These are phyloP conservation scores for Drosophila vallismaia DNA, from an alignment of 2,888 invertebrate genomes.

Conservation along the genomic window DNA sequence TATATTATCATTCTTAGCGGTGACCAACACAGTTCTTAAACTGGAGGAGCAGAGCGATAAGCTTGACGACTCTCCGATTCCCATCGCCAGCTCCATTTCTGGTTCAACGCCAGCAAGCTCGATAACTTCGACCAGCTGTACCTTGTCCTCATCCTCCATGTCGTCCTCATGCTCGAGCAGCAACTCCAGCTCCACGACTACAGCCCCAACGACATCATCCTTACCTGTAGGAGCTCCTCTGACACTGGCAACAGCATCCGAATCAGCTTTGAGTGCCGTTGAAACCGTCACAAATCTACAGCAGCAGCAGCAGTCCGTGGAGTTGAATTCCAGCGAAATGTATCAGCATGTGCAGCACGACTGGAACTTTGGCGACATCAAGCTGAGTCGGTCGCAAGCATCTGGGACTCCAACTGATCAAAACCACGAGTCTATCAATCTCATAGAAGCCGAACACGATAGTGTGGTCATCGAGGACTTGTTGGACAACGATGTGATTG, in stretches of 20 bases:
- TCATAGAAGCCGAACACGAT: slow-evolving; percentile 65
- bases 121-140: slow-evolving; percentile 58
- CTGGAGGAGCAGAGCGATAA: slow-evolving; percentile 73
- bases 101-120: slow-evolving; percentile 67
- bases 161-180: slow-evolving; percentile 71
- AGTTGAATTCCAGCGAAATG: slow-evolving; percentile 74
- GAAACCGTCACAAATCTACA: slow-evolving; percentile 70
- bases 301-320: slow-evolving; percentile 57
- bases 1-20: slow-evolving; percentile 17
- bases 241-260: slow-evolving; percentile 47
- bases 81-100: slow-evolving; percentile 52
- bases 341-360: slow-evolving; percentile 83
- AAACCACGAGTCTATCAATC: slow-evolving; percentile 63
- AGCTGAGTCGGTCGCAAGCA: slow-evolving; percentile 48
- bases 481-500: slow-evolving; percentile 44
- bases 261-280: slow-evolving; percentile 57
- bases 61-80: slow-evolving; percentile 64
- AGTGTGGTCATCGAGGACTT: slow-evolving; percentile 63
- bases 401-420: slow-evolving; percentile 43
- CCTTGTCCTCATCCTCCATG: slow-evolving; percentile 74
- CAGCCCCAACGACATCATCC: slow-evolving; percentile 43
- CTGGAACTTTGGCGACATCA: slow-evolving; percentile 83
- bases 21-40: slow-evolving; percentile 50
- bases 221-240: slow-evolving; percentile 21
- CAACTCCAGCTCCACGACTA: slow-evolving; percentile 54